Evolutionary conservation across 1,140 invertebrate species (phyloP).

Genomic region (Stratiolaelaps scimitus): DNA sequence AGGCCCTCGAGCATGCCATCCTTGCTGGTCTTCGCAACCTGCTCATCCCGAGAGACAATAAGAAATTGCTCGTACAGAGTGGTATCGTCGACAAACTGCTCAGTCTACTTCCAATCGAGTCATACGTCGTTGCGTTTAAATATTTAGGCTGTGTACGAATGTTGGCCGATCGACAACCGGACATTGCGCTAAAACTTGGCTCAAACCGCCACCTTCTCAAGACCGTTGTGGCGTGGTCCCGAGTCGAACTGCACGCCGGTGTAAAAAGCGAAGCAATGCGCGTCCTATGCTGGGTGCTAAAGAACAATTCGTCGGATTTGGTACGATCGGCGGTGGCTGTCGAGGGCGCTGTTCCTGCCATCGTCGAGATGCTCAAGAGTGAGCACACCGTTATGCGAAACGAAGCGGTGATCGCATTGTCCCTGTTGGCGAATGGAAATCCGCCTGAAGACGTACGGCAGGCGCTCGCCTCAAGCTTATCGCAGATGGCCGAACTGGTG

Average conservation of each 20-base stretch:
- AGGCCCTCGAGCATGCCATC: constrained; percentile 58
- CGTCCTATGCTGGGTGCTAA: constrained; percentile 64
- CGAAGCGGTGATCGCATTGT: constrained; percentile 52
- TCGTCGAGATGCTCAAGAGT: constrained; percentile 65
- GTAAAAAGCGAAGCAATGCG: constrained; percentile 66
- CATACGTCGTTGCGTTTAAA: constrained; percentile 68
- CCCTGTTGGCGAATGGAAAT: constrained; percentile 36
- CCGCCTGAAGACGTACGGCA: neutral
- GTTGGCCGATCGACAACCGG: constrained; percentile 62
- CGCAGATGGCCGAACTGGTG: neutral
- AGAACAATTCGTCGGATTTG: constrained; percentile 53
- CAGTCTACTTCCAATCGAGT: constrained; percentile 57
- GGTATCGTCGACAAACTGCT: constrained; percentile 60
- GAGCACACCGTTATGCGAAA: constrained; percentile 76
- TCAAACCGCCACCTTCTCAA: constrained; percentile 48
- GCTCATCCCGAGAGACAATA: constrained; percentile 56
- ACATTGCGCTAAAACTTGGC: constrained; percentile 51
- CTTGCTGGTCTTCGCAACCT: constrained; percentile 66
- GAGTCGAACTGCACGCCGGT: constrained; percentile 61
- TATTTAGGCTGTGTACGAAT: constrained; percentile 69
- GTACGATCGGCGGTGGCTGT: constrained; percentile 52
- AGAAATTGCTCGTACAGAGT: constrained; percentile 52
- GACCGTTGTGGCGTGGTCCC: constrained; percentile 61
- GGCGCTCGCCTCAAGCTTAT: neutral
- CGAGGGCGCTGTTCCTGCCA: constrained; percentile 54